A percentile compares a stretch with the other conserved stretches of the same genome.
These are phyloP conservation scores for Alosa sapidissima DNA, from an alignment of 2,797 vertebrate species.

Conservation along the genomic window DNA sequence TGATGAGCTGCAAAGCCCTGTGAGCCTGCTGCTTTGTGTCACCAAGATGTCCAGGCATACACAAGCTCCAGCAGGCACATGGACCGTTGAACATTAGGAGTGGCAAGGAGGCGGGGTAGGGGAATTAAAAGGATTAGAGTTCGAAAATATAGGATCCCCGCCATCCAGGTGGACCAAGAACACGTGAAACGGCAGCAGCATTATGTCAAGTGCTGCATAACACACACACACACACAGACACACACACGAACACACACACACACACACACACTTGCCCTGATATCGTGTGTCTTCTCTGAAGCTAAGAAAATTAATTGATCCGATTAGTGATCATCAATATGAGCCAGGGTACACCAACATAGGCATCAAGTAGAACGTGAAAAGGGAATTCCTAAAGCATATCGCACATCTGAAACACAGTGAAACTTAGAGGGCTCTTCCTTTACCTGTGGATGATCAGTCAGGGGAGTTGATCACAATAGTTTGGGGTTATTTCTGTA, in stretches of 20 bases:
- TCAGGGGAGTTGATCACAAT: not conserved
- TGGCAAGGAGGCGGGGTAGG: not conserved
- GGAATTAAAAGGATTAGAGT: constrained; percentile 3
- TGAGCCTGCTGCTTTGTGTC: not conserved
- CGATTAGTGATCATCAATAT: not conserved
- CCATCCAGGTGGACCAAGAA: constrained; percentile 14
- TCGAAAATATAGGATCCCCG: not conserved
- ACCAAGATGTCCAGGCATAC: not conserved
- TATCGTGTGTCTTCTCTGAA: not conserved
- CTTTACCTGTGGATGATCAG: not conserved
- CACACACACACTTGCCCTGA: not conserved
- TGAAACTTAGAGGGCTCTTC: not conserved
- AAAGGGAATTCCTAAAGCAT: not conserved
- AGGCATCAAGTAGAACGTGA: not conserved
- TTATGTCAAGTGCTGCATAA: not conserved
- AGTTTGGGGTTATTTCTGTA: no score
- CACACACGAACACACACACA: not conserved
- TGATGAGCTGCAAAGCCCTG: constrained; percentile 2
- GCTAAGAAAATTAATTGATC: not conserved
- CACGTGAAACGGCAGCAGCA: not conserved
- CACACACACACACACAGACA: not conserved
- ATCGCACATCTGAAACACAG: not conserved
- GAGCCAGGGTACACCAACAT: not conserved
- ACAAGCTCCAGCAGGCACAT: not conserved
- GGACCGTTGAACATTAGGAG: not conserved